These are phyloP conservation scores for Hydrocynus forskahlii DNA, from an alignment of 2,797 vertebrate genomes.

Conservation along the genomic window DNA sequence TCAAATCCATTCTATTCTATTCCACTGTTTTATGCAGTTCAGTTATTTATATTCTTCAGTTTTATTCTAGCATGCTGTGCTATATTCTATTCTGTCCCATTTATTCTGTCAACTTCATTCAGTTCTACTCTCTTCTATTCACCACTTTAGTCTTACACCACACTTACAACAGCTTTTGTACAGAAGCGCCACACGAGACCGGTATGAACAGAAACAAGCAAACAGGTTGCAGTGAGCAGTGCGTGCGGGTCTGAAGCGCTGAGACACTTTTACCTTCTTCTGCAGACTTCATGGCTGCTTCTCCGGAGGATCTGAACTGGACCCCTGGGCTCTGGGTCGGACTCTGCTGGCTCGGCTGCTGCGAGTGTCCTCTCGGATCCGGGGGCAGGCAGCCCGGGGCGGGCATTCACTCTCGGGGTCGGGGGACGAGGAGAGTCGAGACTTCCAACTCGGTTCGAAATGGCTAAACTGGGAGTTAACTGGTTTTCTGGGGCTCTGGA, in stretches of 20 bases:
- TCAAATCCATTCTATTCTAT: no score
- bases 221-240: background rate
- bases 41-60: no score
- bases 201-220: background rate
- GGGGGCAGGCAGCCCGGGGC: constrained; percentile 69
- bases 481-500: no score
- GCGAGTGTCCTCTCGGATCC: constrained; percentile 81
- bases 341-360: constrained; percentile 71
- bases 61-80: no score
- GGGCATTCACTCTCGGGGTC: constrained; percentile 78
- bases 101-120: no score
- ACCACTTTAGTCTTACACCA: no score
- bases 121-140: no score
- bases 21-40: no score
- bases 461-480: no score
- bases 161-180: no score
- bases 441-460: background rate
- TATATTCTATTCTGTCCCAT: no score
- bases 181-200: background rate
- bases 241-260: background rate
- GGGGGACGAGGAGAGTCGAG: constrained; percentile 20
- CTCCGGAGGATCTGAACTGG: constrained; percentile 72
- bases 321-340: constrained; percentile 75
- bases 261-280: constrained; percentile 86
- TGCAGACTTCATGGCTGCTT: constrained; percentile 90